Evolutionary conservation across 2,888 invertebrate species (phyloP), one percentile per base, ranked within the genome.

Genomic region (Oligia strigilis): DNA sequence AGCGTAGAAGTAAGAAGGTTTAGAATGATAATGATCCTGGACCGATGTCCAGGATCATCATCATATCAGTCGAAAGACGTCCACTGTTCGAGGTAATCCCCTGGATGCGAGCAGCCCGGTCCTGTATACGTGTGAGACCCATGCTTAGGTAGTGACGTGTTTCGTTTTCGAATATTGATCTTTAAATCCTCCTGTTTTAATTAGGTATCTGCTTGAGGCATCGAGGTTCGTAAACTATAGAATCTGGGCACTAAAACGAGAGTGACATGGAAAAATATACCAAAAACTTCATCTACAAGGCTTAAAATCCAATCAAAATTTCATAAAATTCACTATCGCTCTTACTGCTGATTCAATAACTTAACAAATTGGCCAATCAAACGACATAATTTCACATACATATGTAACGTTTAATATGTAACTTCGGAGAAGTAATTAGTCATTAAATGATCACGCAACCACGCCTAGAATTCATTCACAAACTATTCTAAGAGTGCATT

Each of bases 381-480:
- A 52, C 52, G 65, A 66, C 58, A 73, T 70, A 70, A 78, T 82
- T 83, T 83, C 86, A 69, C 71, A 74, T 77, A 85, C 55, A 65
- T 46, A 75, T 64, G 80, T 71, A 60, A 73, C 69, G 29, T 52
- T 70, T 36, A 73, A 75, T 76, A 82, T 64, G 49, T 70, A 82
- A 80, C 46, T 82, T 84, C 88, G 8, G 2, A 76, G 87, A 82
- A 87, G 8, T 71, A 79, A 84, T 86, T 84, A 87, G 84, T 87
- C 89, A 88, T 78, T 81, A 72, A 72, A 29, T 43, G 58, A 19
- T 70, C 76, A 81, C 65, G 70, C 65, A 76, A 77, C 77, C 77
- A 65, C 76, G 36, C 58, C 77, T 79, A 65, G 74, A 78, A 82
- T 40, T 77, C 73, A 86, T 79, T 75, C 81, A 82, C 23, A 69